Percentiles rank a stretch among this genome's conserved stretches.
phyloP scores from a whole-genome alignment of 2,113 vertebrate species.

The Pampusana beccarii region DNA sequence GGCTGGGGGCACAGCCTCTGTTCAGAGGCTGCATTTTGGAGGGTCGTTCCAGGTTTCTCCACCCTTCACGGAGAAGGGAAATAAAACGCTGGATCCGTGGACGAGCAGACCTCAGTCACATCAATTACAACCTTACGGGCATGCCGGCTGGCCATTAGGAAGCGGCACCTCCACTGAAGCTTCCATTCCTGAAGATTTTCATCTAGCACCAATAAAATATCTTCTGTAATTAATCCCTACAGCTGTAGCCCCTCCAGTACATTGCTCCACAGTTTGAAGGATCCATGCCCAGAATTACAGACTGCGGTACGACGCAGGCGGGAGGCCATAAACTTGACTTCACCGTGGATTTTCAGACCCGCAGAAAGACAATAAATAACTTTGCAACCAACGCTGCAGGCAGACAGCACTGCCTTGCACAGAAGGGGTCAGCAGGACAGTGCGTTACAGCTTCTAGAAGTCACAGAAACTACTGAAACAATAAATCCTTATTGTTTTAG shows the following conservation, averaged over 20 bases:
- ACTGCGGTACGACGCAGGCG: neutral
- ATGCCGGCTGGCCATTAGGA: neutral
- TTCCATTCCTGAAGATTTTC: neutral
- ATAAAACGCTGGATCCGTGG: neutral
- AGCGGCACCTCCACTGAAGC: neutral
- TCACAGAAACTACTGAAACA: neutral
- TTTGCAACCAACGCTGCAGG: neutral
- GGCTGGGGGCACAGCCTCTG: neutral
- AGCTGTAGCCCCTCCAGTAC: neutral
- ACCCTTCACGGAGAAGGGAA: neutral
- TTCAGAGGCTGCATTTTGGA: neutral
- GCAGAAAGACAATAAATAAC: conserved; percentile 40
- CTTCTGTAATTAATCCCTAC: neutral
- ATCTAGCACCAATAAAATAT: neutral
- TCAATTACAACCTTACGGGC: neutral
- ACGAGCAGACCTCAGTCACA: accelerated
- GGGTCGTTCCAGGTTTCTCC: neutral
- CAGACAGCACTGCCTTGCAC: neutral
- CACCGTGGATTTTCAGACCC: neutral
- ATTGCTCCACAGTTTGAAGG: neutral
- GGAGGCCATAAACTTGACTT: conserved; percentile 32
- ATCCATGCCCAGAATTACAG: neutral
- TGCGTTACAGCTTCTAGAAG: neutral
- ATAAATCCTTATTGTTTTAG: neutral
- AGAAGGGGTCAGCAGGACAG: neutral